Percentiles rank a stretch among this genome's conserved stretches.
Evolutionary conservation across 2,797 vertebrate genomes (phyloP).

Genomic region (Pangasius mekongensis): DNA sequence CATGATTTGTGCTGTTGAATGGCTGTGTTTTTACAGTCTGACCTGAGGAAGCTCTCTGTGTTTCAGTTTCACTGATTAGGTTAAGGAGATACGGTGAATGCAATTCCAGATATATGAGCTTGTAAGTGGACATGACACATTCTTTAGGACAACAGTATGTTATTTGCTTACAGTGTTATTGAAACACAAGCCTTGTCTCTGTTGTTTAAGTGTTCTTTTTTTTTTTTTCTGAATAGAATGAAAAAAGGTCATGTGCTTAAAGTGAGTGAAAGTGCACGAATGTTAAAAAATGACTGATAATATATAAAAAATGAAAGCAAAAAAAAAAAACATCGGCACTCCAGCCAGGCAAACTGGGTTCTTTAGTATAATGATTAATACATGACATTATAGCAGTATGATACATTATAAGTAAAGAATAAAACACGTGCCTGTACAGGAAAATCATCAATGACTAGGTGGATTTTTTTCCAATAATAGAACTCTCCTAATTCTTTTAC

Average conservation of each 20-base stretch:
- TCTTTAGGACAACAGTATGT: not conserved
- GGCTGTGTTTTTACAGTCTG: not conserved
- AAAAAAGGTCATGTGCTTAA: not conserved
- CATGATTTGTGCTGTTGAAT: not conserved
- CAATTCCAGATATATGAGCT: not conserved
- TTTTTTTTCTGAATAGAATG: not conserved
- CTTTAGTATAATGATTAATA: not conserved
- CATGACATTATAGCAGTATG: not conserved
- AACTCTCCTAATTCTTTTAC: not conserved
- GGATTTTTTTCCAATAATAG: not conserved
- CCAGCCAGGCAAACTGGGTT: not conserved
- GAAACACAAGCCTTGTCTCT: not conserved
- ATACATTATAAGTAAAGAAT: not conserved
- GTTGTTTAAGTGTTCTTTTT: not conserved
- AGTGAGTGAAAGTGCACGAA: not conserved
- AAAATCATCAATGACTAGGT: not conserved
- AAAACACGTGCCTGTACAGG: not conserved
- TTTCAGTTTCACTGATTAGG: slow-evolving; percentile 14
- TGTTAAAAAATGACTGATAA: not conserved
- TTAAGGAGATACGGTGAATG: slow-evolving; percentile 1
- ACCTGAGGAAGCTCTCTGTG: not conserved
- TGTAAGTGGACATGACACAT: too few relatives aligned
- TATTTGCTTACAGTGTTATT: not conserved
- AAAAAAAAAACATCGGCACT: not conserved
- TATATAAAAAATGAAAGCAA: not conserved